Conservation (phyloP, 2,797 vertebrate genomes). For the Ptychobarbus kaznakovi region DNA sequence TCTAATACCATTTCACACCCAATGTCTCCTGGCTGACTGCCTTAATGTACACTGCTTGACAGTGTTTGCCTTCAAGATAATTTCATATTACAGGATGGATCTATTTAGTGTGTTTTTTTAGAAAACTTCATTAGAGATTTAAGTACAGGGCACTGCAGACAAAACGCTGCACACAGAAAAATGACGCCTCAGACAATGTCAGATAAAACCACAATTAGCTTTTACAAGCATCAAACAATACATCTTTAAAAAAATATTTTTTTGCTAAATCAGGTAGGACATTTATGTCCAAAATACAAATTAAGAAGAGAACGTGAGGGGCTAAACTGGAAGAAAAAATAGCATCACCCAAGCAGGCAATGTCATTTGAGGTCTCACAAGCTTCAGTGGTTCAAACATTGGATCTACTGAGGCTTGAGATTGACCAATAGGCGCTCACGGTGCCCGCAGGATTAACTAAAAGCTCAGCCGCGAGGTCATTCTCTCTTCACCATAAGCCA, state of each 20-base stretch:
- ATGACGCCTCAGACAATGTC: background rate
- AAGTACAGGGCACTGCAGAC: background rate
- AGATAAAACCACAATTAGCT: background rate
- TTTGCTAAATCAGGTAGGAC: conserved; percentile 42
- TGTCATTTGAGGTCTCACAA: conserved; percentile 58
- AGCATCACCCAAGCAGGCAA: conserved; percentile 14
- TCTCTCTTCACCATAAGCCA: conserved; percentile 40
- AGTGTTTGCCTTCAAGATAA: background rate
- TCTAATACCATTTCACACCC: conserved; percentile 10
- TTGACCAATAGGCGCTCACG: conserved; percentile 59
- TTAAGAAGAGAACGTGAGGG: conserved; percentile 55
- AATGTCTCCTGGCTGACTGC: background rate
- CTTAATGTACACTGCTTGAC: conserved; percentile 7
- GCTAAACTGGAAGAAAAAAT: background rate
- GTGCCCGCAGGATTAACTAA: conserved; percentile 45
- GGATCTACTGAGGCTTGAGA: conserved; percentile 41
- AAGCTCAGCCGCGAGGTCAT: conserved; percentile 68
- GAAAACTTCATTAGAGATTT: conserved; percentile 15
- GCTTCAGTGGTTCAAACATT: conserved; percentile 39
- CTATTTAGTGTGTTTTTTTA: conserved; percentile 3
- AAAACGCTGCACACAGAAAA: background rate
- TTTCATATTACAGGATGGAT: conserved; percentile 2
- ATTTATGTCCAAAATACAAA: conserved; percentile 35
- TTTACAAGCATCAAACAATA: conserved; percentile 39
- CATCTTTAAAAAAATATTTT: background rate